Evolutionary conservation across 2,113 vertebrate species (phyloP), one percentile per base, ranked within the genome.

Genomic region (Cricetomys ansorgei): DNA sequence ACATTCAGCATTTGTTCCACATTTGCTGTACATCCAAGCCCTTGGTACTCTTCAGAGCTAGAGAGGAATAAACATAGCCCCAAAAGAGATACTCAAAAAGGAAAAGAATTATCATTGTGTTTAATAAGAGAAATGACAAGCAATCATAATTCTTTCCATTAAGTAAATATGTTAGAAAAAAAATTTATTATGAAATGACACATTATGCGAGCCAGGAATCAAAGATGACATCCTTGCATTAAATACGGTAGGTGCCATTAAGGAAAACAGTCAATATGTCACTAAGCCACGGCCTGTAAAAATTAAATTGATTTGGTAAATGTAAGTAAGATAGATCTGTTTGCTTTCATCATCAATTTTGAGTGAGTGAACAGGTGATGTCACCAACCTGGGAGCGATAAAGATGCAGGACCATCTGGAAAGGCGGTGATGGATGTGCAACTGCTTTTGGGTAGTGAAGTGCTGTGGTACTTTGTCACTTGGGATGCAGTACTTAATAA

Each of bases 321-420:
- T 99, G 99, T 99, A 99, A 99, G 99, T 99, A 99, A 99, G 99
- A 99, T 99, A 99, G 99, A 99, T 99, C 99, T 99, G 99, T 99
- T 99, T 99, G 99, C 99, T 99, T 99, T 99, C 99, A 99, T 99
- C 99, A 99, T 99, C 99, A 99, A 99, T 99, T 99, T 99, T 98
- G 98, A 98, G 98, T 97, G 98, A 98, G 98, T 98, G 97, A 99
- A 98, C 98, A 99, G 99, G 99, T 99, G 99, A 99, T 99, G 99
- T 99, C 99, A 99, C 99, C 99, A 98, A 98, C 99, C 99, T 98
- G 99, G 99, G 99, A 99, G 98, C 99, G 99, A 99, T 99, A 99
- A 99, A 99, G 99, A 98, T 98, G 99, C 98, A 98, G 98, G 98
- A 98, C 99, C 99, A 99, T 99, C 99, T 99, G 99, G 99, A 99